Evolutionary conservation across 1,140 invertebrate species (phyloP), one percentile per base, ranked within the genome.

Genomic region (Carcinoscorpius rotundicauda): DNA sequence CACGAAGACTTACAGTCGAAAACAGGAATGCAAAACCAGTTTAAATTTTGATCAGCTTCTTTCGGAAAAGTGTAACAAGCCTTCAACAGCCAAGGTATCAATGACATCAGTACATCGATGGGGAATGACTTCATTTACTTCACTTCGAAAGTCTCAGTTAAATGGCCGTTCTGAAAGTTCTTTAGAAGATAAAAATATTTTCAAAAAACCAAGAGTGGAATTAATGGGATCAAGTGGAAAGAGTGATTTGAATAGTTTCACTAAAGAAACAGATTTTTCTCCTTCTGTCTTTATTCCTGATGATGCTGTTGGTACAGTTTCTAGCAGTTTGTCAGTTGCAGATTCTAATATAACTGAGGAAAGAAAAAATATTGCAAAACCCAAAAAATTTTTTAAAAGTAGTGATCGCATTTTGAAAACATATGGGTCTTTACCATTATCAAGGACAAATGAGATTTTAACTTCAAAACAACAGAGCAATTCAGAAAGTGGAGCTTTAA

Each of bases 61-160:
- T 75, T 49, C 66, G 10, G 89, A 92, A 77, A 92, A 89, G 75
- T 89, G 85, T 70, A 93, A 91, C 76, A 85, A 87, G 71, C 90
- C 91, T 11, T 67, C 68, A 6, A 89, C 89, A 57, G 87, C 89
- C 48, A 72, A 75, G 53, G 86, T 91, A 69, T 92, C 89, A 50
- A 63, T 69, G 52, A 86, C 90, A 69, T 91, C 89, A 66, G 91
- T 88, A 53, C 86, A 93, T 67, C 90, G 91, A 81, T 95, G 91
- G 90, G 91, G 91, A 70, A 89, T 91, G 75, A 93, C 91, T 68
- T 91, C 89, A 58, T 94, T 93, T 77, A 93, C 91, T 53, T 93
- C 90, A 3, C 87, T 91, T 64, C 81, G 91, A 72, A 91, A 87
- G 73, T 81, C 83, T 64, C 83, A 79, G 68, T 76, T 85, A 71